Conservation (phyloP, 1,140 invertebrate genomes). For the Drosophila nigromelanica region DNA sequence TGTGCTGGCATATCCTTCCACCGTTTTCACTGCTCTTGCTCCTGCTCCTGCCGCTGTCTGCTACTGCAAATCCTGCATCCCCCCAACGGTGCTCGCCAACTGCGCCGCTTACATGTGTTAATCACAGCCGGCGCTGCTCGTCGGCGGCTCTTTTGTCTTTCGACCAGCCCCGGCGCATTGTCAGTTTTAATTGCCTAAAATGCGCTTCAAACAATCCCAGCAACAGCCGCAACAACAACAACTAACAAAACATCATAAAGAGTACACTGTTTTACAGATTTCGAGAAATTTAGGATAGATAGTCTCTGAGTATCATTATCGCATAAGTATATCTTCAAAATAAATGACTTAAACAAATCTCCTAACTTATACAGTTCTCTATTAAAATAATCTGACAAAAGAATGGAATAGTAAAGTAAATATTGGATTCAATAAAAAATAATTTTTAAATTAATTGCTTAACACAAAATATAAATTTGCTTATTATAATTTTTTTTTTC, state of each 20-base stretch:
- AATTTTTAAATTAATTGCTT: no score
- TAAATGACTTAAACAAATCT: no score
- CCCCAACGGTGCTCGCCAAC: slow-evolving; percentile 52
- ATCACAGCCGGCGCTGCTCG: slow-evolving; percentile 71
- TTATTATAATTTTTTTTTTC: no score
- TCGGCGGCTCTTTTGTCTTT: slow-evolving; percentile 51
- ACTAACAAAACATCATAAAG: background rate
- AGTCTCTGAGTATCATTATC: no score
- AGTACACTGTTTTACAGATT: background rate
- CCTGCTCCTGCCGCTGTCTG: slow-evolving; percentile 5
- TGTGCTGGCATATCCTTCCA: slow-evolving; percentile 56
- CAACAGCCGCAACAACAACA: slow-evolving; percentile 16
- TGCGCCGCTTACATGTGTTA: slow-evolving; percentile 81
- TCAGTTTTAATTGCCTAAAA: slow-evolving; percentile 81
- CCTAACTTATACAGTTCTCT: no score
- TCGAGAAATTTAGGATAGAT: background rate
- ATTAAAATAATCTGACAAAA: no score
- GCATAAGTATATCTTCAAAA: no score
- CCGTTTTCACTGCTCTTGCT: background rate
- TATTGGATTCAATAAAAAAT: no score
- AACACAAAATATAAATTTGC: no score
- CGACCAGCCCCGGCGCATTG: slow-evolving; percentile 51
- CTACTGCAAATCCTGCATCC: slow-evolving; percentile 32
- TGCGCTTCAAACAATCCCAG: slow-evolving; percentile 62
- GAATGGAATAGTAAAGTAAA: no score